phyloP scores from a whole-genome alignment of 2,888 invertebrate species.

The Heliconius aoede region DNA sequence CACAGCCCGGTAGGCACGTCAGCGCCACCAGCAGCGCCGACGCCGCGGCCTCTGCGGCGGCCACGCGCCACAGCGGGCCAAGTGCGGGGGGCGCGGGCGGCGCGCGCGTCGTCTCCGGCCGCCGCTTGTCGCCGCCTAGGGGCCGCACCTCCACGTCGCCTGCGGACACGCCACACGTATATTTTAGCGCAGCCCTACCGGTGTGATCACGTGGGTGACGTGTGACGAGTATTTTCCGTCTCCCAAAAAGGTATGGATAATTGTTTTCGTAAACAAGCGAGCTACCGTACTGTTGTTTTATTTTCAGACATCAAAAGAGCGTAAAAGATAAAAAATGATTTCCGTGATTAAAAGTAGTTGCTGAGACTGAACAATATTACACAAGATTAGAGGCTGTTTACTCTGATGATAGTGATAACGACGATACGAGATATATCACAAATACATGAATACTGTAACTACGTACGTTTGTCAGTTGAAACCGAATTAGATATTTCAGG shows the following conservation, averaged over 20 bases:
- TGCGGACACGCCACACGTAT: slow-evolving; percentile 53
- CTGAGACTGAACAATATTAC: background rate
- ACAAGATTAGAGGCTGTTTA: background rate
- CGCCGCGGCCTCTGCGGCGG: slow-evolving; percentile 86
- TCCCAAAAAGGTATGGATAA: background rate
- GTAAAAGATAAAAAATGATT: background rate
- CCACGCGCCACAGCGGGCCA: slow-evolving; percentile 55
- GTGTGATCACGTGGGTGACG: background rate
- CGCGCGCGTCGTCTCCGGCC: slow-evolving; percentile 34
- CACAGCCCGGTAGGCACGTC: slow-evolving; percentile 85
- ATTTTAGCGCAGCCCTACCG: too few relatives aligned
- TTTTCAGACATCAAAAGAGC: background rate
- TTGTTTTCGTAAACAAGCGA: background rate
- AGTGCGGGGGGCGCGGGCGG: slow-evolving; percentile 11
- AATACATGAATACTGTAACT: too few relatives aligned
- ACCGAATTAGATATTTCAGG: too few relatives aligned
- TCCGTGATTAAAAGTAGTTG: background rate
- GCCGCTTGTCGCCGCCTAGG: slow-evolving; percentile 79
- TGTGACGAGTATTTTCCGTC: background rate
- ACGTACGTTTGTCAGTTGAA: too few relatives aligned
- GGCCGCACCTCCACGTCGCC: slow-evolving; percentile 10
- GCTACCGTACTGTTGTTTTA: background rate
- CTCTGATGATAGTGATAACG: background rate
- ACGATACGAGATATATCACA: too few relatives aligned
- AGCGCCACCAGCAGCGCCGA: slow-evolving; percentile 87